These are phyloP conservation scores for Cichladusa arquata DNA, from an alignment of 2,113 vertebrate species.

Conservation along the genomic window DNA sequence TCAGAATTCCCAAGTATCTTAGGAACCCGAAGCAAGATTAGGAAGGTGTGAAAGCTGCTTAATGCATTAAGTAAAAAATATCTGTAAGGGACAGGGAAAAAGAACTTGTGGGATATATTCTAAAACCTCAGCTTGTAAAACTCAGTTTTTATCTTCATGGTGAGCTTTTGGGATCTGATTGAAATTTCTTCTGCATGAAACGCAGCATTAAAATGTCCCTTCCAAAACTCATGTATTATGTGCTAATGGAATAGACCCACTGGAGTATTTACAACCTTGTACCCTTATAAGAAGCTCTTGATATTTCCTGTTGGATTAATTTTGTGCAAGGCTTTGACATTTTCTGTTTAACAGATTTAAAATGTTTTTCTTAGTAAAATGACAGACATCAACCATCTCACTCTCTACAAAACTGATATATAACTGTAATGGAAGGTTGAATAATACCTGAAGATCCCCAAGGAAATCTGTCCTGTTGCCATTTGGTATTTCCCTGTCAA, in stretches of 20 bases:
- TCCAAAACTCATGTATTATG: neutral
- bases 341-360: conserved; percentile 3
- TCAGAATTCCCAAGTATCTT: neutral
- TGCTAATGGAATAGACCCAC: neutral
- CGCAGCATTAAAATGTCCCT: neutral
- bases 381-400: neutral
- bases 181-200: neutral
- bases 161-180: neutral
- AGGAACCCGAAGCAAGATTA: neutral
- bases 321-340: neutral
- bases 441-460: neutral
- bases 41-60: neutral
- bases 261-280: neutral
- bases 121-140: neutral
- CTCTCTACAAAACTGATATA: neutral
- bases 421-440: conserved; percentile 3
- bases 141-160: neutral
- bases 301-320: neutral
- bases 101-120: neutral
- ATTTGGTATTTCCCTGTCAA: neutral
- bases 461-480: neutral
- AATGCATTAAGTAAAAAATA: neutral
- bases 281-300: neutral
- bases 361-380: neutral
- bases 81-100: neutral